Evolutionary conservation across 2,888 invertebrate species (phyloP), one percentile per base, ranked within the genome.

Genomic region (Tenodera sinensis): DNA sequence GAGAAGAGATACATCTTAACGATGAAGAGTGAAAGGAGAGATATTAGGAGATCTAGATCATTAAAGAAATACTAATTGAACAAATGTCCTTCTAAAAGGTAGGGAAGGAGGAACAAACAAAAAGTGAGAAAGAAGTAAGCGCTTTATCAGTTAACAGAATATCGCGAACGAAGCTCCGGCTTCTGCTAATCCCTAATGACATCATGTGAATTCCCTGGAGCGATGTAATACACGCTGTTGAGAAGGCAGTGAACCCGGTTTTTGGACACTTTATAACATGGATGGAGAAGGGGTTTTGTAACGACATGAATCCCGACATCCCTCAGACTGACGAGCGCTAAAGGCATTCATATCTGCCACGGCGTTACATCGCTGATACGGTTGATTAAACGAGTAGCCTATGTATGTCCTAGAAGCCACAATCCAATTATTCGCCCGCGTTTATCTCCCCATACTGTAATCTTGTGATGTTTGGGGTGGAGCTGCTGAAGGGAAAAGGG

Each of bases 331-430:
- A 71, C 25, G 54, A 25, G 84, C 20, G 30, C 3, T 30, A 34
- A 15, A 30, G n/a, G 85, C 85, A 47, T 85, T 47, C 47, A 85
- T 85, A 85, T 85, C 85, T 27, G 28, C 54, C 85, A 85, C 47
- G 47, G 27, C 47, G 42, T 85, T 47, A 47, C 85, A 87, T 88
- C 30, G 28, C 84, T 88, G 88, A 28, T 89, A 84, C 84, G 84
- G 81, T 89, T 89, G 89, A 89, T 89, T 89, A 54, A 84, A 84
- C 89, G 87, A 81, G 88, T 84, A 89, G 84, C 25, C 84, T 89
- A 88, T 89, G 47, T 85, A 88, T 27, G 20, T 81, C 25, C 28
- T 14, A 88, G 88, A 84, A 87, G 83, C 86, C 83, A 42, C 87
- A 84, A 89, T 89, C 87, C 89, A 87, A 87, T 89, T 87, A 87